phyloP scores from a whole-genome alignment of 1,140 invertebrate species.

The Trichonephila clavipes region DNA sequence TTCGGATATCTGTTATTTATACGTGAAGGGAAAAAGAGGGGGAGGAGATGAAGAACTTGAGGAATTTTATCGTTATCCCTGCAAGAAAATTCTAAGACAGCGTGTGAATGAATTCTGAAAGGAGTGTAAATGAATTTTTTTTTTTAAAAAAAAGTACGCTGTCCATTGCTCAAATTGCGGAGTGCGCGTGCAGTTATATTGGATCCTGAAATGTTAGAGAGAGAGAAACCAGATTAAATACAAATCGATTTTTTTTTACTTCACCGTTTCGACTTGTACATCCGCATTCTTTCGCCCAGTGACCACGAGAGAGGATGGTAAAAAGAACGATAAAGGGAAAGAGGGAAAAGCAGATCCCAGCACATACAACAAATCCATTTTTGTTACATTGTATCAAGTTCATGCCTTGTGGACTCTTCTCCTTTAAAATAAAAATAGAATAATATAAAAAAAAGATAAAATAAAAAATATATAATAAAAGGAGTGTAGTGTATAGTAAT shows the following conservation, averaged over 20 bases:
- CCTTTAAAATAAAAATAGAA: neutral
- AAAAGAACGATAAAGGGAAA: neutral
- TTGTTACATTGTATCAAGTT: constrained; percentile 30
- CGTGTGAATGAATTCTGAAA: neutral
- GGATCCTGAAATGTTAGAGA: neutral
- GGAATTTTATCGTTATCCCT: neutral
- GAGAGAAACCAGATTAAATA: neutral
- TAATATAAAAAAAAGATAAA: neutral
- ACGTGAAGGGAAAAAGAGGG: neutral
- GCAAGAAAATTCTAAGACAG: neutral
- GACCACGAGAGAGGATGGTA: neutral
- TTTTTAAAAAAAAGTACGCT: neutral
- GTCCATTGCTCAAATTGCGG: neutral
- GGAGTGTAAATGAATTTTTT: too few species aligned
- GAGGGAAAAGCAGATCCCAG: neutral
- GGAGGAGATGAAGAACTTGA: neutral
- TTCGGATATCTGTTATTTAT: too few species aligned
- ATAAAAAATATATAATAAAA: too few species aligned
- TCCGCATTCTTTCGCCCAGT: constrained; percentile 13
- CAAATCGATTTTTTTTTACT: constrained; percentile 9
- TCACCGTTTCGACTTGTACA: neutral
- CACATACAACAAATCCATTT: constrained; percentile 8
- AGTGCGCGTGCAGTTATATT: neutral
- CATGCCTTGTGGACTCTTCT: neutral
- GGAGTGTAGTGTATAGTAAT: neutral